These are phyloP conservation scores for Malurus cyaneus DNA, from an alignment of 2,113 vertebrate genomes.

Conservation along the genomic window DNA sequence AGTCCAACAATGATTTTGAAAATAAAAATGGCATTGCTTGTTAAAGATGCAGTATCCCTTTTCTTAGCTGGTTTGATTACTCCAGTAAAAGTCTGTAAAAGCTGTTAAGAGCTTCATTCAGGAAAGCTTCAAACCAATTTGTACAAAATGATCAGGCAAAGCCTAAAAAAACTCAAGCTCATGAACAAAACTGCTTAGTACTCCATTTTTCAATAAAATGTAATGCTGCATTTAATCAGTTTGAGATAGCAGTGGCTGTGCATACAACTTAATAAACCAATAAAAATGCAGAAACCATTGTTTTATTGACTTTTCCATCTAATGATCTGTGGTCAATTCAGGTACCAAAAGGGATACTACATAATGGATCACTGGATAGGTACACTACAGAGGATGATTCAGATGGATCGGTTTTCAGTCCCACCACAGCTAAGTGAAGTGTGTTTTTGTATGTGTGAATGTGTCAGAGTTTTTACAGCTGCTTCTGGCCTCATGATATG, in stretches of 20 bases:
- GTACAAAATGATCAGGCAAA: slow-evolving; percentile 58
- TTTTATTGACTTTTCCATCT: slow-evolving; percentile 29
- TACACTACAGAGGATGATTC: slow-evolving; percentile 47
- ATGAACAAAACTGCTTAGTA: slow-evolving; percentile 39
- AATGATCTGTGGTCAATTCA: slow-evolving; percentile 10
- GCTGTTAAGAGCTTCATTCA: slow-evolving; percentile 51
- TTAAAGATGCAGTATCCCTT: slow-evolving; percentile 83
- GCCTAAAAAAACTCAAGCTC: slow-evolving; percentile 36
- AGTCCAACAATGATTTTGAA: slow-evolving; percentile 64
- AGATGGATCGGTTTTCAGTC: background rate
- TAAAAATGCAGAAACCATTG: slow-evolving; percentile 21
- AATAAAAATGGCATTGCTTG: slow-evolving; percentile 69
- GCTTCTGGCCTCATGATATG: background rate
- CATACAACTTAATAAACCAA: background rate
- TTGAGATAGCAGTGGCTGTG: slow-evolving; percentile 27
- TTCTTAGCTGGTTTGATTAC: slow-evolving; percentile 70
- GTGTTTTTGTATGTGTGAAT: slow-evolving; percentile 1
- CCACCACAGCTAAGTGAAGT: slow-evolving; percentile 5
- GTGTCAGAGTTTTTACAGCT: background rate
- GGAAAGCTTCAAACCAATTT: slow-evolving; percentile 61
- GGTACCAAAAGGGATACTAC: slow-evolving; percentile 68
- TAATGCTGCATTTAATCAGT: slow-evolving; percentile 50
- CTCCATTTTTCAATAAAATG: slow-evolving; percentile 4
- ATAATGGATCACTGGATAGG: slow-evolving; percentile 33
- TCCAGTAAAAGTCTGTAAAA: slow-evolving; percentile 53